Evolutionary conservation across 2,797 vertebrate genomes (phyloP).

Genomic region (Champsocephalus esox): DNA sequence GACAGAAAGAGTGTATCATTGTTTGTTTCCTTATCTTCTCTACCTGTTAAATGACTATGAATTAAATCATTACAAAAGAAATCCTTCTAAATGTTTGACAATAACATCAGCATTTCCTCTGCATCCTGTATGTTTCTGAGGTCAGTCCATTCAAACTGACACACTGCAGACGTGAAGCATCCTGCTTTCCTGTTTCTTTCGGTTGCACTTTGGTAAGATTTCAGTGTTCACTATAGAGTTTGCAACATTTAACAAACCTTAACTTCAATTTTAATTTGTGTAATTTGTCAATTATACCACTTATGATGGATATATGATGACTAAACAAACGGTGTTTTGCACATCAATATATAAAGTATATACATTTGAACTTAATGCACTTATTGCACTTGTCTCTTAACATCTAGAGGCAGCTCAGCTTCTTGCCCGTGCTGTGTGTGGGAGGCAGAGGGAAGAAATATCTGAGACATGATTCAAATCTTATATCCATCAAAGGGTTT

Average conservation of each 20-base stretch:
- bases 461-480: slow-evolving; percentile 65
- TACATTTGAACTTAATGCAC: neutral
- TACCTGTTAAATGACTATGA: neutral
- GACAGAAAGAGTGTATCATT: neutral
- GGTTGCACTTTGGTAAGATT: slow-evolving; percentile 16
- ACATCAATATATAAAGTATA: neutral
- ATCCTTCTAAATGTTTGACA: slow-evolving; percentile 2
- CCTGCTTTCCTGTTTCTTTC: slow-evolving; percentile 56
- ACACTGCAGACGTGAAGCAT: slow-evolving; percentile 45
- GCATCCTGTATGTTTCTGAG: slow-evolving; percentile 37
- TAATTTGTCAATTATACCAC: neutral
- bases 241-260: neutral
- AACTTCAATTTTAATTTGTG: neutral
- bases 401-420: neutral
- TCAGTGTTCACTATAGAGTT: neutral
- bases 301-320: neutral
- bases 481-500: slow-evolving; percentile 63
- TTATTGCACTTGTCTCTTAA: slow-evolving; percentile 4
- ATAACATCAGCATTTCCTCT: slow-evolving; percentile 36
- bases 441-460: slow-evolving; percentile 54
- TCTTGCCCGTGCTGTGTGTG: slow-evolving; percentile 28
- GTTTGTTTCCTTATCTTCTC: neutral
- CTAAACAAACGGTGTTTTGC: neutral
- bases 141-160: slow-evolving; percentile 54
- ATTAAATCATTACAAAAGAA: neutral